Base-by-base conservation (phyloP, 2,797 vertebrate genomes). In the Crenuchus spilurus region DNA sequence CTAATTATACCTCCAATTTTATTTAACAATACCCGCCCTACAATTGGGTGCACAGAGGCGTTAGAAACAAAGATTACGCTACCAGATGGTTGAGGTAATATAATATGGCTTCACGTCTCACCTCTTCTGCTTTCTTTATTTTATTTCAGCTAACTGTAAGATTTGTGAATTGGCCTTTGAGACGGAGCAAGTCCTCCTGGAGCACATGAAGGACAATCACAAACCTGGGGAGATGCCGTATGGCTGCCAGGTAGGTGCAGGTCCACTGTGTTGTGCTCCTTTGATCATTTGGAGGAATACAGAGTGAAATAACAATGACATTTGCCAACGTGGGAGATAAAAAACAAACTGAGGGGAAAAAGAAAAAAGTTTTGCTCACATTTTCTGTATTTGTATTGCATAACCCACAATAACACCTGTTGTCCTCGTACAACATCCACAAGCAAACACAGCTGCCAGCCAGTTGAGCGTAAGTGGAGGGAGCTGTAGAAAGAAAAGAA, bases 161-260 rank as follows among this genome's bases (percentile, higher is more conserved):
- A 99, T 99, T 80, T 99, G 98, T 83, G 97, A 99, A 84, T 92
- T 99, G 84, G 98, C 97, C 13, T 99, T 98, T 91, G 97, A 99
- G 80, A 95, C 96, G 0, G 98, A 99, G 81, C 98, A 99, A 88
- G 92, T 96, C 84, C 95, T 99, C 72, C 86, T 99, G 84, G 97
- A 99, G 81, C 98, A 99, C 83, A 99, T 99, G 98, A 99, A 98
- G 88, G 95, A 96, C 87, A 97, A 95, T 91, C 98, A 99, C 90
- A 99, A 98, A 88, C 97, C 98, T 0, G 97, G 97, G 84, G 97
- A 99, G 91, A 99, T 99, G 98, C 98, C 98, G 1, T 99, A 99
- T 49, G 91, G 95, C 84, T 99, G 97, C 89, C 96, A 98, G 96
- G 98, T 99, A 92, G 44, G 22, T 20, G 35, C 3, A 7, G 20